Conservation (phyloP, 2,888 invertebrate species). For the Hemistola chrysoprasaria region DNA sequence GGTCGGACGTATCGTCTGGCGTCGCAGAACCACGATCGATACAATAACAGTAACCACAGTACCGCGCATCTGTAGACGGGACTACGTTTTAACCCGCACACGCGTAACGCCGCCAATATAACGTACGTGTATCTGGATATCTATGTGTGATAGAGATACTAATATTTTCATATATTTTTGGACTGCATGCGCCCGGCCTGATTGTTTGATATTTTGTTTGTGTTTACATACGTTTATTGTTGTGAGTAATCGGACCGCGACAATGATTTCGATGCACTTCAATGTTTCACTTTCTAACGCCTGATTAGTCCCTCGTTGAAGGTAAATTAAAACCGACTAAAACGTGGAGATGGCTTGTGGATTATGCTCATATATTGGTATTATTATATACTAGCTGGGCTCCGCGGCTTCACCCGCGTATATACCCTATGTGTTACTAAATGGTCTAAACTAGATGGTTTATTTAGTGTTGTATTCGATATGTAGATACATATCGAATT, state of each 20-base stretch:
- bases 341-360: too few relatives aligned
- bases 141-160: too few relatives aligned
- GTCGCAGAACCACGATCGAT: slow-evolving; percentile 38
- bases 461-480: too few relatives aligned
- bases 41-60: slow-evolving; percentile 30
- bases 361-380: too few relatives aligned
- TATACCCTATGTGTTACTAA: too few relatives aligned
- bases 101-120: slow-evolving; percentile 43
- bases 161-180: slow-evolving; percentile 19
- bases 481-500: too few relatives aligned
- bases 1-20: slow-evolving; percentile 26
- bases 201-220: slow-evolving; percentile 24
- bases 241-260: slow-evolving; percentile 10
- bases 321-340: too few relatives aligned
- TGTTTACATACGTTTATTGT: slow-evolving; percentile 15
- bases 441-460: too few relatives aligned
- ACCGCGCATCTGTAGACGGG: slow-evolving; percentile 1
- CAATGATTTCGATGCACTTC: background rate
- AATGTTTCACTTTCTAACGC: too few relatives aligned
- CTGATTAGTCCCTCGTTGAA: too few relatives aligned
- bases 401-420: too few relatives aligned
- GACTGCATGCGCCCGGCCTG: slow-evolving; percentile 21
- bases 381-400: too few relatives aligned
- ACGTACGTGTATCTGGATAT: slow-evolving; percentile 44
- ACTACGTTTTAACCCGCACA: background rate